A percentile compares a stretch with the other conserved stretches of the same genome.
These are phyloP conservation scores for Eupelmus urozonus DNA, from an alignment of 2,888 invertebrate species.

Conservation along the genomic window DNA sequence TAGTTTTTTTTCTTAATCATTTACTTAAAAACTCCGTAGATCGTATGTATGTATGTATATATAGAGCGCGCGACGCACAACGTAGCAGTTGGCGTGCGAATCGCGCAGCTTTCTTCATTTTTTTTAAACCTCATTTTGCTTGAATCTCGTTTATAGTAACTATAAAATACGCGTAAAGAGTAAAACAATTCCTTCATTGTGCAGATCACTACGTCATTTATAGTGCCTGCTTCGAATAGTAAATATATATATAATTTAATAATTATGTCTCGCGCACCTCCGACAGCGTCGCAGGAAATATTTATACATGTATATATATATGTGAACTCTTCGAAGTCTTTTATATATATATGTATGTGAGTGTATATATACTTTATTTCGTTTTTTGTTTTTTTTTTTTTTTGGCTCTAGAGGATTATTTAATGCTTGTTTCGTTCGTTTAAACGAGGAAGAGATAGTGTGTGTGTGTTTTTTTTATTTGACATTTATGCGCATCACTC, in stretches of 20 bases:
- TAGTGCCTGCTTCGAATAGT: conserved; percentile 45
- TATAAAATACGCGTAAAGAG: conserved; percentile 52
- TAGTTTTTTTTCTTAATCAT: conserved; percentile 45
- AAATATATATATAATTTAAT: conserved; percentile 18
- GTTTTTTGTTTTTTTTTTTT: conserved; percentile 9
- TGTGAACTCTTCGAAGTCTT: neutral
- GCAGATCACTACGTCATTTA: conserved; percentile 47
- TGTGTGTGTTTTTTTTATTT: conserved; percentile 20
- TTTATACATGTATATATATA: no score
- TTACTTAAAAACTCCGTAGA: conserved; percentile 41
- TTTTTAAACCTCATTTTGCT: neutral
- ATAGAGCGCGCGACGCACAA: conserved; percentile 21
- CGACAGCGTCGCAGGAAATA: neutral
- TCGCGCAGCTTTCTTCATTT: neutral
- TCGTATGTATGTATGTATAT: conserved; percentile 31
- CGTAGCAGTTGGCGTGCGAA: neutral
- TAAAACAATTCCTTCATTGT: conserved; percentile 58
- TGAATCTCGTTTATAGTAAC: conserved; percentile 41
- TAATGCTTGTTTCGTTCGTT: conserved; percentile 1
- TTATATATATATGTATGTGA: conserved; percentile 8
- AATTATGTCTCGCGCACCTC: conserved; percentile 24
- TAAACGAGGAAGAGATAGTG: conserved; percentile 16
- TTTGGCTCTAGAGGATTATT: conserved; percentile 1
- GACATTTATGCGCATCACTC: conserved; percentile 31
- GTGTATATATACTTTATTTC: conserved; percentile 2